Evolutionary conservation across 1,140 invertebrate species (phyloP), one percentile per base, ranked within the genome.

Genomic region (Polypedilum vanderplanki): DNA sequence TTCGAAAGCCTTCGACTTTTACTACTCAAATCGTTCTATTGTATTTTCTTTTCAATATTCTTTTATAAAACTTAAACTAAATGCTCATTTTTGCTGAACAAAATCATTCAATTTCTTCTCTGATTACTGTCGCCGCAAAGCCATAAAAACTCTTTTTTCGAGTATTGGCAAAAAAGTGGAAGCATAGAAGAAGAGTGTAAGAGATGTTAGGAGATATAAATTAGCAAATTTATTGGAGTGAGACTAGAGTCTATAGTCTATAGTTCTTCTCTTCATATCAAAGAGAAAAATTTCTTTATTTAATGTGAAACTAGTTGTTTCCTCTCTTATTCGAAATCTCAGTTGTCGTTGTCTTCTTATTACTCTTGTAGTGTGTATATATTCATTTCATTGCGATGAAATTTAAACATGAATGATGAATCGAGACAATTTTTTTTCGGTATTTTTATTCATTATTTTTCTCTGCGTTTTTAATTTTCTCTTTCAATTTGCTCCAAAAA

Each of bases 401-500:
- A 33, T 57, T n/a, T 57, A 57, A 57, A 57, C 46, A 57, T 33
- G 24, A n/a, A 57, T 57, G 46, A 57, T n/a, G 46, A 57, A 12
- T 57, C 10, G 10, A 57, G 46, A 57, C 46, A 57, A 57, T 57
- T 57, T 57, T 57, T 57, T 12, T n/a, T 4, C 46, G 12, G 24
- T 33, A 33, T 33, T 33, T 33, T 33, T 33, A 33, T 33, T 33
- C 24, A 33, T 33, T 33, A 33, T 33, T 33, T 33, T 33, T 33
- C 24, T 33, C n/a, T 57, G 46, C 46, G 10, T 57, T 57, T 33
- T 33, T n/a, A 57, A 57, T 57, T 57, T 57, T 57, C 46, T 57
- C 46, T 57, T 57, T 57, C 46, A 15, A 57, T 57, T 57, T 57
- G n/a, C 46, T 57, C 46, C 46, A 57, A 57, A 57, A 57, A 57